Evolutionary conservation across 2,888 invertebrate genomes (phyloP), one percentile per base, ranked within the genome.

Genomic region (Drosophila meridionalis): DNA sequence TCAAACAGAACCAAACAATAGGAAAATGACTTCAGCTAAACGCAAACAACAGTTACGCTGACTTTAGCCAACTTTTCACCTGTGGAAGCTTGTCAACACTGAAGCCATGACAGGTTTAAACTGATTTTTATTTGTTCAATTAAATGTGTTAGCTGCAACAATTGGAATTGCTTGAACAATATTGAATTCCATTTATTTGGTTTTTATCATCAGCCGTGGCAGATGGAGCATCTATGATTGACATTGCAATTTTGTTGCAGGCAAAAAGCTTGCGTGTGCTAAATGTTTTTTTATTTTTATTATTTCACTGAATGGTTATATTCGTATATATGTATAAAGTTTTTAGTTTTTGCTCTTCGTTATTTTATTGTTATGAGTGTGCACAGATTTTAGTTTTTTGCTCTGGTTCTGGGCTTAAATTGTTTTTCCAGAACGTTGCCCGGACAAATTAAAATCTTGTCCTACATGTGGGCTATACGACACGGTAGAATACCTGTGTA

Each of bases 391-490:
- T 55, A 12, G 9, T 34, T 12, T 42, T n/a, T n/a, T 42, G 1
- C 34, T 34, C 34, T 42, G n/a, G 20, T 43, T 34, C 47, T 28
- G 34, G n/a, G 40, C 20, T 55, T 58, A 66, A 70, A 79, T 87
- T 69, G 68, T 61, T 60, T 59, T 61, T 53, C 28, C 58, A 38
- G 38, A 69, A 60, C 50, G 68, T 40, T 58, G 61, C 56, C 70
- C 74, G 73, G 48, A 48, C 58, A 80, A 83, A 80, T 79, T 73
- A 82, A 80, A 70, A 73, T 63, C 70, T 64, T 58, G 61, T 67
- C 38, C 43, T 68, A 58, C 53, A 66, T 74, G 56, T 55, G 60
- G 52, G 28, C 48, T 45, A 78, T 62, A 69, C 66, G 66, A 58
- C 75, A 77, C 53, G 53, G 14, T 38, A 14, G 36, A 45, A 12